phyloP scores from a whole-genome alignment of 2,113 vertebrate genomes.

The Malurus elegans region DNA sequence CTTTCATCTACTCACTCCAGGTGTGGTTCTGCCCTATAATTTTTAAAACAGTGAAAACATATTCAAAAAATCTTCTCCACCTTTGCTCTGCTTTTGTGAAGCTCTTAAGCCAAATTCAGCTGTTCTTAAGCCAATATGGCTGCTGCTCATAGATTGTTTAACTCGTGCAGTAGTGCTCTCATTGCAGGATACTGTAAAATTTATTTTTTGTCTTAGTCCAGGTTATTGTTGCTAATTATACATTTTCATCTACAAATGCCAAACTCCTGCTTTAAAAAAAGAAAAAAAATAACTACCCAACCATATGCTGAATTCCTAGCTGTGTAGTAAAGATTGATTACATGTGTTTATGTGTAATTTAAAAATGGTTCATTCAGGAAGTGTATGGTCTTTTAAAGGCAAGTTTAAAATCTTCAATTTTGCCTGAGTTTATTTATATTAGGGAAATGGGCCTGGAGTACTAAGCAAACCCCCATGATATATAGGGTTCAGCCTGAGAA shows the following conservation, averaged over 20 bases:
- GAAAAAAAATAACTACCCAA: not conserved
- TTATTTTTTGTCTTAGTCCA: not conserved
- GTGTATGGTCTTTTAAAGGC: conserved; percentile 69
- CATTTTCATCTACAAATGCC: conserved; percentile 22
- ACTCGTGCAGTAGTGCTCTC: not conserved
- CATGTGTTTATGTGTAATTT: conserved; percentile 71
- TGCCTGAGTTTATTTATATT: conserved; percentile 70
- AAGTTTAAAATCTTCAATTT: conserved; percentile 70
- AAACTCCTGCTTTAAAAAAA: conserved; percentile 7
- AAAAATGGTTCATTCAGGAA: conserved; percentile 74
- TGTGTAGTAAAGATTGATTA: conserved; percentile 68
- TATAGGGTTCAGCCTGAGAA: conserved; percentile 65
- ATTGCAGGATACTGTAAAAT: not conserved
- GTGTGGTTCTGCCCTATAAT: not conserved
- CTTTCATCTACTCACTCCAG: not conserved
- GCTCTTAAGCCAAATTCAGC: not conserved
- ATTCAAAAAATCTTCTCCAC: not conserved
- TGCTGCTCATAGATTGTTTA: not conserved
- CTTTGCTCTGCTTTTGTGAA: not conserved
- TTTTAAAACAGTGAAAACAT: not conserved
- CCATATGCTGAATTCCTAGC: conserved; percentile 40
- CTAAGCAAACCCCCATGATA: conserved; percentile 47
- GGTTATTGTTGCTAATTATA: not conserved
- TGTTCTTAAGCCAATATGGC: not conserved
- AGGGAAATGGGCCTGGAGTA: conserved; percentile 6